Conservation (phyloP, 2,797 vertebrate genomes). For the Varecia variegata region DNA sequence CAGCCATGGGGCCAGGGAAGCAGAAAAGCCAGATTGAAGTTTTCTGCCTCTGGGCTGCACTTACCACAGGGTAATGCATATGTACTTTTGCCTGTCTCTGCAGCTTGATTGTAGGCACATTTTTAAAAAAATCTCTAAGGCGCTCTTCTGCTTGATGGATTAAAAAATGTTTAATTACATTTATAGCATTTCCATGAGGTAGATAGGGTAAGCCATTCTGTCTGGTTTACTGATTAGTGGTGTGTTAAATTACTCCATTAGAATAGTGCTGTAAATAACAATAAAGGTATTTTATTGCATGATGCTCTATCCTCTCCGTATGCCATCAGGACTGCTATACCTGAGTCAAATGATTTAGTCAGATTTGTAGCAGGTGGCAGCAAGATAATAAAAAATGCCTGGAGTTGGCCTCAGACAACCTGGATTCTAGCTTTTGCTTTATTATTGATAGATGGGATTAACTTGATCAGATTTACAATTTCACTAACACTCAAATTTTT, state of each 20-base stretch:
- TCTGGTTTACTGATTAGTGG: neutral
- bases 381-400: neutral
- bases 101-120: neutral
- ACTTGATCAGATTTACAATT: neutral
- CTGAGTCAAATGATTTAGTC: neutral
- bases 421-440: neutral
- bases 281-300: neutral
- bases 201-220: neutral
- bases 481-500: neutral
- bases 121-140: neutral
- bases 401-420: neutral
- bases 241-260: neutral
- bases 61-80: neutral
- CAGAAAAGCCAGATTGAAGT: neutral
- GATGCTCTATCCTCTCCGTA: neutral
- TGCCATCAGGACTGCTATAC: neutral
- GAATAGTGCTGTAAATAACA: neutral
- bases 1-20: neutral
- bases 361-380: neutral
- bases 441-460: neutral
- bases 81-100: neutral
- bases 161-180: constrained; percentile 16
- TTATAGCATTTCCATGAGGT: neutral
- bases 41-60: neutral
- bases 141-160: neutral